Percentiles rank a stretch among this genome's conserved stretches.
These are phyloP conservation scores for Nasonia oneida DNA, from an alignment of 2,888 invertebrate genomes.

Conservation along the genomic window DNA sequence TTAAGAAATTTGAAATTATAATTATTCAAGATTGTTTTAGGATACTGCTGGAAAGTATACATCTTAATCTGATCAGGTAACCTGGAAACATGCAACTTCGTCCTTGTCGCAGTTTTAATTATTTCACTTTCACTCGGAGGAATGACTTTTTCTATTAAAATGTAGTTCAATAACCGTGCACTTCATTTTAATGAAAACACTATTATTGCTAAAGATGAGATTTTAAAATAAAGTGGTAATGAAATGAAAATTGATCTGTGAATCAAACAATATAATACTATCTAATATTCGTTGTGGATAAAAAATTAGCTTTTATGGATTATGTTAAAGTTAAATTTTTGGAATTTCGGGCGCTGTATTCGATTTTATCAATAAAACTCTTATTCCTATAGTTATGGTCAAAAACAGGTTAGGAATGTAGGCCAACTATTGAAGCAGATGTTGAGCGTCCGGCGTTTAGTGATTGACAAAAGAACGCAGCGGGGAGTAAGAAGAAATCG, in stretches of 20 bases:
- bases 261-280: not conserved
- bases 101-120: slow-evolving; percentile 58
- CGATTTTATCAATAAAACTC: not conserved
- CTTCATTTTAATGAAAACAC: not conserved
- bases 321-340: not conserved
- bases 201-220: not conserved
- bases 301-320: not conserved
- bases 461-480: slow-evolving; percentile 43
- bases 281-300: not conserved
- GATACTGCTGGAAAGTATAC: slow-evolving; percentile 33
- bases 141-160: slow-evolving; percentile 13
- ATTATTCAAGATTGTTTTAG: not conserved
- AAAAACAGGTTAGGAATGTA: slow-evolving; percentile 39
- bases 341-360: not conserved
- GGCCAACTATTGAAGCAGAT: slow-evolving; percentile 50
- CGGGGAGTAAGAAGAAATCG: slow-evolving; percentile 30
- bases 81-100: slow-evolving; percentile 36
- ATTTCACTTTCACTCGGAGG: slow-evolving; percentile 62
- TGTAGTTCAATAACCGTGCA: slow-evolving; percentile 3
- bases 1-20: not conserved
- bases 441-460: slow-evolving; percentile 37
- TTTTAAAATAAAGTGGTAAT: not conserved
- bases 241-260: no score
- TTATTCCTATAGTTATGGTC: slow-evolving; percentile 4
- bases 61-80: not conserved